These are phyloP conservation scores for Hylaeus anthracinus DNA, from an alignment of 1,140 invertebrate genomes.

Conservation along the genomic window DNA sequence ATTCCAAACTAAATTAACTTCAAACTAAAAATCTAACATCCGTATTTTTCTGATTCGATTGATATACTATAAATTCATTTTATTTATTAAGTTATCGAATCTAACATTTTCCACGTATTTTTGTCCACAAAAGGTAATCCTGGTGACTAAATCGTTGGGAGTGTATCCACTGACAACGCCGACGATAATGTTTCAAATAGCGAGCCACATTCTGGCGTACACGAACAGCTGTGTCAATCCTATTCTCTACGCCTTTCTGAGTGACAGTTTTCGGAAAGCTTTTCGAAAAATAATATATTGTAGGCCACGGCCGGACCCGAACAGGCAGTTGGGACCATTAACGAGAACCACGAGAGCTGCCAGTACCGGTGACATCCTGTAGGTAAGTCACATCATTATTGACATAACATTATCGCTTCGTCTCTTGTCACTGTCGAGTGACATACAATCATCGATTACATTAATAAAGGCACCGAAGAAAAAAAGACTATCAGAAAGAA, in stretches of 20 bases:
- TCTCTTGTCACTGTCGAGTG: neutral
- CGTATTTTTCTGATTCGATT: too few relatives aligned
- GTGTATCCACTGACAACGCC: conserved; percentile 85
- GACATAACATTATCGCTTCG: too few relatives aligned
- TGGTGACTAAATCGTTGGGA: conserved; percentile 89
- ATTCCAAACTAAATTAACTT: too few relatives aligned
- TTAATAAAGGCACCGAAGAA: too few relatives aligned
- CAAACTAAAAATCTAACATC: too few relatives aligned
- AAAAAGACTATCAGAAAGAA: too few relatives aligned
- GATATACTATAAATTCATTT: too few relatives aligned
- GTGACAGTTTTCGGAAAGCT: conserved; percentile 92
- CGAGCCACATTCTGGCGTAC: conserved; percentile 95
- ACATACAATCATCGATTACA: too few relatives aligned
- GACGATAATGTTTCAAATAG: conserved; percentile 89
- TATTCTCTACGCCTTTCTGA: conserved; percentile 96
- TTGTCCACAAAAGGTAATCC: conserved; percentile 84
- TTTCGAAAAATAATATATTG: conserved; percentile 87
- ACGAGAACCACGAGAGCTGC: conserved; percentile 76
- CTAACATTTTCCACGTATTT: neutral
- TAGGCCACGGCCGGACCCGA: conserved; percentile 65
- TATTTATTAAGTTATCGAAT: neutral
- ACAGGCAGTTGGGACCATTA: conserved; percentile 70
- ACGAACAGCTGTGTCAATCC: conserved; percentile 98
- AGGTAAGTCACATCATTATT: conserved; percentile 64
- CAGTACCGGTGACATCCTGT: conserved; percentile 76